Evolutionary conservation across 2,797 vertebrate species (phyloP), one percentile per base, ranked within the genome.

Genomic region (Champsocephalus gunnari): DNA sequence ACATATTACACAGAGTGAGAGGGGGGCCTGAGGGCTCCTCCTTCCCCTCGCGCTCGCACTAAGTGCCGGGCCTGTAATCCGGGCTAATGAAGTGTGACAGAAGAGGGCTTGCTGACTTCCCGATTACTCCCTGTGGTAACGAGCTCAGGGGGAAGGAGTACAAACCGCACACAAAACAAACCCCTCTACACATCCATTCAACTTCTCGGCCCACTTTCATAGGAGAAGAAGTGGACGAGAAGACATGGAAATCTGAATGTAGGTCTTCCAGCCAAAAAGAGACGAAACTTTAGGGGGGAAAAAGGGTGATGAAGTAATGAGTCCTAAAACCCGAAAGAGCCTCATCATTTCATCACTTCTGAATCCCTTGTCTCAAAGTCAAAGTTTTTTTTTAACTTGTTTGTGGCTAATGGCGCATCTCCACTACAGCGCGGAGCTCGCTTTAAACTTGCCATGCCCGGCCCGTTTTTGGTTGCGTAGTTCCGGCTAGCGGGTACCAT

Each of bases 101-200:
- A 67, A 77, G 73, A 79, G 81, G 83, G 47, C 80, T 71, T 21
- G 59, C 63, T 78, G 73, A 77, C 85, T 81, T 90, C 88, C 90
- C 83, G 82, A 78, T 86, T 80, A 75, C 85, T 69, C 69, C 59
- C 71, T 24, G 77, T 43, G 62, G 74, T 89, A 88, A 90, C 86
- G 12, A 88, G 89, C 88, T 91, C 87, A 87, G 75, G 68, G 77
- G 58, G 62, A 68, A 58, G 58, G 48, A 73, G 62, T 10, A 54
- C 28, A 75, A 73, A 24, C 50, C 16, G 14, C 55, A 55, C 65
- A 43, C 67, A 55, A 38, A 9, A 12, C 71, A 21, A 65, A 68
- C 45, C 14, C 28, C 17, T 59, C 21, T 48, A 63, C 41, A 48
- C 66, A 61, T 72, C 74, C 48, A 6, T 8, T 38, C 34, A 38